Evolutionary conservation across 2,888 invertebrate genomes (phyloP).

Genomic region (Poecilobothrus nobilitatus): DNA sequence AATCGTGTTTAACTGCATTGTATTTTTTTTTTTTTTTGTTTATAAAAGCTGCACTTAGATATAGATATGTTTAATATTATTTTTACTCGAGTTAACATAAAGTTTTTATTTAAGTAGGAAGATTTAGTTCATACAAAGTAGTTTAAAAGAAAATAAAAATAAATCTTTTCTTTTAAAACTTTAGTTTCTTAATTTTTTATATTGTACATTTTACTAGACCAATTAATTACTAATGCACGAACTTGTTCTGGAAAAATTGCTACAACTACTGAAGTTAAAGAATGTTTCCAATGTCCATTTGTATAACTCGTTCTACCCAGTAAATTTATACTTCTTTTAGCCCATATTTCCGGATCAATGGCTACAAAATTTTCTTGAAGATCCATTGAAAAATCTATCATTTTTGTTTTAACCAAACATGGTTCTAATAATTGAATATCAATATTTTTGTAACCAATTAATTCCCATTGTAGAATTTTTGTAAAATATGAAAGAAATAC

Average conservation of each 20-base stretch:
- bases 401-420: background rate
- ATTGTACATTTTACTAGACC: background rate
- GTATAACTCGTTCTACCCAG: background rate
- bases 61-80: too few species aligned
- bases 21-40: too few species aligned
- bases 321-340: background rate
- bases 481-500: background rate
- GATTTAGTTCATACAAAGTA: too few species aligned
- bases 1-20: too few species aligned
- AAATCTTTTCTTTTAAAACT: too few species aligned
- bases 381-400: background rate
- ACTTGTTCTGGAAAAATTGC: background rate
- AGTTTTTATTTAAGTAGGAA: too few species aligned
- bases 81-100: too few species aligned
- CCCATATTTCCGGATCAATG: background rate
- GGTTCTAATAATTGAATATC: background rate
- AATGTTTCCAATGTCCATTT: background rate
- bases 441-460: background rate
- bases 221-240: background rate
- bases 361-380: background rate
- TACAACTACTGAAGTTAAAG: background rate
- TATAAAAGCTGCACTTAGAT: too few species aligned
- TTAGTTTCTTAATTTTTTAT: too few species aligned
- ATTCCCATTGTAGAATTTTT: background rate
- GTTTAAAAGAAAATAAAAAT: too few species aligned